A percentile compares a stretch with the other conserved stretches of the same genome.
Evolutionary conservation across 2,113 vertebrate genomes (phyloP).

Genomic region (Calypte anna): DNA sequence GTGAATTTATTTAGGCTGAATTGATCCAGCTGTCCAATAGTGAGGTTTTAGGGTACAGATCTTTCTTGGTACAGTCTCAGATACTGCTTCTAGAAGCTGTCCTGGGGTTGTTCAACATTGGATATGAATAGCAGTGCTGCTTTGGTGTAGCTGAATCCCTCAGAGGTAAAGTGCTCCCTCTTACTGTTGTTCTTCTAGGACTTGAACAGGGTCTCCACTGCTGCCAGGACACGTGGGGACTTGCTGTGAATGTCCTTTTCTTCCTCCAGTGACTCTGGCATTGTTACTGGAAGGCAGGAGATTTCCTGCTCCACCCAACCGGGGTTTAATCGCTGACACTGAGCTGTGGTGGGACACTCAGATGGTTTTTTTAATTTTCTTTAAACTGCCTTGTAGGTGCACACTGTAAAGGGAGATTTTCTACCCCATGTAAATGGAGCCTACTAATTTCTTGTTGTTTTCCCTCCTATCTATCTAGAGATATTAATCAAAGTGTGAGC

Average conservation of each 20-base stretch:
- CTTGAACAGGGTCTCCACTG: background rate
- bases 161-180: background rate
- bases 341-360: background rate
- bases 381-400: background rate
- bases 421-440: background rate
- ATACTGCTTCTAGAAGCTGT: background rate
- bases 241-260: background rate
- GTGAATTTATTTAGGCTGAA: background rate
- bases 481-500: background rate
- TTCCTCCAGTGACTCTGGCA: background rate
- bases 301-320: constrained; percentile 34
- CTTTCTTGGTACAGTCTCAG: background rate
- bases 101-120: background rate
- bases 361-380: background rate
- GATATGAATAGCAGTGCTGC: background rate
- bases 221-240: background rate
- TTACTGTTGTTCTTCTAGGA: background rate
- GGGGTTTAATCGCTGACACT: background rate
- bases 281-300: constrained; percentile 45
- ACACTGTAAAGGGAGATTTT: background rate
- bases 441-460: background rate
- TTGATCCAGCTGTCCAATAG: background rate
- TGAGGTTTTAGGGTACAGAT: background rate
- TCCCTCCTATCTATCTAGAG: background rate
- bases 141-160: background rate